These are phyloP conservation scores for Mus minutoides DNA, from an alignment of 2,797 vertebrate genomes.

Conservation along the genomic window DNA sequence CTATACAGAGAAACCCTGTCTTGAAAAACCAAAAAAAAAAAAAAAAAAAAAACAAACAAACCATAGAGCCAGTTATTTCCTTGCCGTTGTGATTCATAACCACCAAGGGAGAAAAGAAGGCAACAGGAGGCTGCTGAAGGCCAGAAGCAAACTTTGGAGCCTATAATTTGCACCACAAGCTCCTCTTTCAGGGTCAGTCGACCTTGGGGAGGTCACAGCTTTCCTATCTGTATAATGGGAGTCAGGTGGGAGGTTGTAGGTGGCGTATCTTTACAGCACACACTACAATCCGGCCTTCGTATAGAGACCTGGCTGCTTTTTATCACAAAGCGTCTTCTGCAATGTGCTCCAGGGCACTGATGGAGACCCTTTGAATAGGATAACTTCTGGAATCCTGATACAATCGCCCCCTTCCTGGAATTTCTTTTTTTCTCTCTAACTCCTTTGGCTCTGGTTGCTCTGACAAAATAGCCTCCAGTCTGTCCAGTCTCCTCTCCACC, in stretches of 20 bases:
- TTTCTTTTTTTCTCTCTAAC: neutral
- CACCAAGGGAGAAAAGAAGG: neutral
- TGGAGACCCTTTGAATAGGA: neutral
- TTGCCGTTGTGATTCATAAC: slow-evolving; percentile 13
- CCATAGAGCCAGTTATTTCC: neutral
- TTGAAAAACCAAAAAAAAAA: too few relatives aligned
- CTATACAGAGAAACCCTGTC: too few relatives aligned
- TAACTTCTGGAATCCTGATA: slow-evolving; percentile 7
- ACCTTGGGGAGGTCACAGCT: neutral
- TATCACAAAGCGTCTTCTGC: neutral
- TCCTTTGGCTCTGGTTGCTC: slow-evolving; percentile 22
- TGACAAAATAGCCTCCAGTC: slow-evolving; percentile 41
- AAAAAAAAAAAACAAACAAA: too few relatives aligned
- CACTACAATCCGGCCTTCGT: neutral
- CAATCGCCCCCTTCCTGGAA: slow-evolving; percentile 2
- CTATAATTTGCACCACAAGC: neutral
- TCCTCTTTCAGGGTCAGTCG: neutral
- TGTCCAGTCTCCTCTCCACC: slow-evolving; percentile 3
- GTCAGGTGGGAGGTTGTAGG: neutral
- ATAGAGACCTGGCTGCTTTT: neutral
- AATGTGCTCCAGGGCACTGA: neutral
- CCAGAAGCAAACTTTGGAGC: neutral
- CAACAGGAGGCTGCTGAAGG: neutral
- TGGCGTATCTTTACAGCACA: neutral
- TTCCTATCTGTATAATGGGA: neutral